These are phyloP conservation scores for Psephotus haematonotus DNA, from an alignment of 2,113 vertebrate species.

Conservation along the genomic window DNA sequence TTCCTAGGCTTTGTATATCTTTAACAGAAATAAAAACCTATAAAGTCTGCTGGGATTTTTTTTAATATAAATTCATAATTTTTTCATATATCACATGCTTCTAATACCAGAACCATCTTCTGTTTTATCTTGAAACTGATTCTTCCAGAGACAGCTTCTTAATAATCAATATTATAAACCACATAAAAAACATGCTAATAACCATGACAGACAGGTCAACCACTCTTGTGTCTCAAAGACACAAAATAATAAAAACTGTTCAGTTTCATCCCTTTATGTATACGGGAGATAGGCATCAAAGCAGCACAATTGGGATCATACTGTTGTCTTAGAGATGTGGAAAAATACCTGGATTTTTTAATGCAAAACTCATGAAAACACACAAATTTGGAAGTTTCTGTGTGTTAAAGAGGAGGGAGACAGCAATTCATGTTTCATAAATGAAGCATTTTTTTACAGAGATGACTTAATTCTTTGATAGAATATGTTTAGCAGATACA, in stretches of 20 bases:
- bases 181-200: not conserved
- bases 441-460: not conserved
- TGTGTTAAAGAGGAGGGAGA: not conserved
- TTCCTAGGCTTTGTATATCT: not conserved
- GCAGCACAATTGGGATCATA: not conserved
- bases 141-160: not conserved
- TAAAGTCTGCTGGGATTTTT: not conserved
- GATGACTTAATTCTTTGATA: not conserved
- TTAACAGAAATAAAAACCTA: accelerated
- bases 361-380: not conserved
- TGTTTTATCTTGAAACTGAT: not conserved
- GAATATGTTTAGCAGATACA: not conserved
- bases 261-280: not conserved
- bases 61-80: not conserved
- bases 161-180: not conserved
- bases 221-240: not conserved
- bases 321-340: not conserved
- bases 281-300: not conserved
- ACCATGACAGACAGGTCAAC: not conserved
- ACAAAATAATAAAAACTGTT: not conserved
- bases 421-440: accelerated
- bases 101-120: not conserved
- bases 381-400: not conserved
- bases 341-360: not conserved
- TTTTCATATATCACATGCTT: not conserved